A percentile compares a stretch with the other conserved stretches of the same genome.
Evolutionary conservation across 2,888 invertebrate genomes (phyloP).

Genomic region (Auanema freiburgensis): DNA sequence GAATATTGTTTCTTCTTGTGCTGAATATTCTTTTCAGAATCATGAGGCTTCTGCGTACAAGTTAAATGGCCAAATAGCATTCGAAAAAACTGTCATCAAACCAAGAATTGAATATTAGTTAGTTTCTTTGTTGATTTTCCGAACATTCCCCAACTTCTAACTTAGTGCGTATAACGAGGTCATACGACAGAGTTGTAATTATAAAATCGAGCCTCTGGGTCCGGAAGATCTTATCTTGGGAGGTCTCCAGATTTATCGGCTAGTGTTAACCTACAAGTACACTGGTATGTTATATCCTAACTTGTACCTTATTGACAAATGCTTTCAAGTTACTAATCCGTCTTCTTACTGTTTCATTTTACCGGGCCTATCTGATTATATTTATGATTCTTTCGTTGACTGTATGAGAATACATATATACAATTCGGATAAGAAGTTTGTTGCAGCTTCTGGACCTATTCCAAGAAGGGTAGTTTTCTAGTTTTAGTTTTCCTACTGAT

Average conservation of each 20-base stretch:
- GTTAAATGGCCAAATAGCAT: neutral
- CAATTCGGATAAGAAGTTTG: constrained; percentile 83
- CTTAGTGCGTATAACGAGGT: constrained; percentile 27
- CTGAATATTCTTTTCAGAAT: neutral
- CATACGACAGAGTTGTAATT: constrained; percentile 76
- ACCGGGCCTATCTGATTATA: constrained; percentile 80
- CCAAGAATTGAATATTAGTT: neutral
- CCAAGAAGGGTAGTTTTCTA: too few relatives aligned
- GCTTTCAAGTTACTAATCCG: neutral
- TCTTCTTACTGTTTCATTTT: constrained; percentile 70
- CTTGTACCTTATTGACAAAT: too few relatives aligned
- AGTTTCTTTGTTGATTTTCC: neutral
- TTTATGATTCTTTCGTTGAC: constrained; percentile 94
- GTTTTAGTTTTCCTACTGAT: too few relatives aligned
- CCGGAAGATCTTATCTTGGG: constrained; percentile 82
- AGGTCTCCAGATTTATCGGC: constrained; percentile 91
- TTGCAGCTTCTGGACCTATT: too few relatives aligned
- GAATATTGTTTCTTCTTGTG: neutral
- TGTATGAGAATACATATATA: constrained; percentile 89
- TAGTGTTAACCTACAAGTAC: constrained; percentile 84
- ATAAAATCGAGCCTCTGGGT: constrained; percentile 79
- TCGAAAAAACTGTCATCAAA: neutral
- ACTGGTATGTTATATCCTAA: constrained; percentile 37
- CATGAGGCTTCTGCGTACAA: neutral
- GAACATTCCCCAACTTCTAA: neutral